These are phyloP conservation scores for Netelia fuscicornis DNA, from an alignment of 2,888 invertebrate genomes.

Conservation along the genomic window DNA sequence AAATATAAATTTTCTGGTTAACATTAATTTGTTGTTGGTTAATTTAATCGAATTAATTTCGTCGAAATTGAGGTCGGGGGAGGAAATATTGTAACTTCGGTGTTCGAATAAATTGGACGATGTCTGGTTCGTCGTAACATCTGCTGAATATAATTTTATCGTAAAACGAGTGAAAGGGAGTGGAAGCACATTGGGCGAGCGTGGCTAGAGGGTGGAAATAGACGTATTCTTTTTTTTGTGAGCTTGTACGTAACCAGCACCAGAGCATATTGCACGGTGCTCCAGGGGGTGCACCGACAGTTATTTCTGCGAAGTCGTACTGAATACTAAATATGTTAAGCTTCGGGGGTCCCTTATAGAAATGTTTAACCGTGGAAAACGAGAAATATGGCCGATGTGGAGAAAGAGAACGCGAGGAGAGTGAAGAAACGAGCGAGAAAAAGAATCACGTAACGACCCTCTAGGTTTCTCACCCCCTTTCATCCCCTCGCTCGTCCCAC, in stretches of 20 bases:
- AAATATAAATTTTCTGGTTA: no score
- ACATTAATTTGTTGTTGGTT: no score
- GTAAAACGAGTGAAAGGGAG: neutral
- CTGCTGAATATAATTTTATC: constrained; percentile 53
- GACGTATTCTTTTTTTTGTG: constrained; percentile 35
- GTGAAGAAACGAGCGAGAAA: constrained; percentile 32
- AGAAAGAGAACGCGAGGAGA: neutral
- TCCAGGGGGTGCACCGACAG: constrained; percentile 44
- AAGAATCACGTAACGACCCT: constrained; percentile 48
- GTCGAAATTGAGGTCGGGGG: no score
- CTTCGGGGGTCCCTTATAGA: constrained; percentile 33
- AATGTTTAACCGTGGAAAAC: constrained; percentile 47
- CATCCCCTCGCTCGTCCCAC: neutral
- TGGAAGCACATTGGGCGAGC: no score
- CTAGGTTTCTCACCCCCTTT: constrained; percentile 7
- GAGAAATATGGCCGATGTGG: constrained; percentile 32
- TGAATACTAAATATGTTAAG: constrained; percentile 61
- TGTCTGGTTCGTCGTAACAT: constrained; percentile 26
- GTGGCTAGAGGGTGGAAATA: constrained; percentile 4
- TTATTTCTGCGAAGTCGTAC: constrained; percentile 54
- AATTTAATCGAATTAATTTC: no score
- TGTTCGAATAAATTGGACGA: constrained; percentile 13
- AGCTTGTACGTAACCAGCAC: constrained; percentile 41
- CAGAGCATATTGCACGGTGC: constrained; percentile 48
- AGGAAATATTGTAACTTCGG: neutral